Base-by-base conservation (phyloP, 2,797 vertebrate species). In the Ctenopoma kingsleyae region DNA sequence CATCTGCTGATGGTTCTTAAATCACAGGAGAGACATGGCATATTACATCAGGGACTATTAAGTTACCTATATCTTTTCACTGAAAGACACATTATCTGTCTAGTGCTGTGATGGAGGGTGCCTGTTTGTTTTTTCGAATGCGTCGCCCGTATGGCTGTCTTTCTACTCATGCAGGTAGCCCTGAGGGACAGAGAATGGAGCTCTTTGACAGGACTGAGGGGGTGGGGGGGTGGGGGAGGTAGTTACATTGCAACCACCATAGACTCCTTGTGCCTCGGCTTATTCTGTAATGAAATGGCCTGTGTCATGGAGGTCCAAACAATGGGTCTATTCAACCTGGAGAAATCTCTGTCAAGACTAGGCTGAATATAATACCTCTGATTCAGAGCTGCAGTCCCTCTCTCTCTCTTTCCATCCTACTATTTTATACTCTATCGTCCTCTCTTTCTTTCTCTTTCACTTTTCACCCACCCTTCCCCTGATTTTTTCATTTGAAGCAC, bases 231-330 rank as follows among this genome's bases (percentile, higher is more conserved):
- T 20, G 70, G 22, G 27, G 63, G 9, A 54, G 71, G 74, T 76
- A 87, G 77, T 79, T 81, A 78, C 86, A 82, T 84, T 89, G 86
- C 89, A 85, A 78, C 86, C 90, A 82, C 77, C 86, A 86, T 89
- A 85, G 64, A 58, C 75, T 91, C 86, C 74, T 80, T 81, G 81
- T 80, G 82, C 87, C 78, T 81, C 68, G 66, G 81, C 88, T 90
- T 69, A 71, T 88, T 91, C 86, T 92, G 82, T 88, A 94, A 94
- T 91, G 86, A 94, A 94, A 93, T 88, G 90, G 89, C 87, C 86
- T 87, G 89, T 94, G 91, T 92, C 87, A 92, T 91, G 89, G 88
- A 94, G 90, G 87, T 87, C 77, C 51, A 88, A 90, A 95, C 94
- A 94, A 95, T 94, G 87, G 81, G 83, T 64, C 89, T 63, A 94